These are phyloP conservation scores for Mionectes olivaceus DNA, from an alignment of 2,797 vertebrate genomes.

Conservation along the genomic window DNA sequence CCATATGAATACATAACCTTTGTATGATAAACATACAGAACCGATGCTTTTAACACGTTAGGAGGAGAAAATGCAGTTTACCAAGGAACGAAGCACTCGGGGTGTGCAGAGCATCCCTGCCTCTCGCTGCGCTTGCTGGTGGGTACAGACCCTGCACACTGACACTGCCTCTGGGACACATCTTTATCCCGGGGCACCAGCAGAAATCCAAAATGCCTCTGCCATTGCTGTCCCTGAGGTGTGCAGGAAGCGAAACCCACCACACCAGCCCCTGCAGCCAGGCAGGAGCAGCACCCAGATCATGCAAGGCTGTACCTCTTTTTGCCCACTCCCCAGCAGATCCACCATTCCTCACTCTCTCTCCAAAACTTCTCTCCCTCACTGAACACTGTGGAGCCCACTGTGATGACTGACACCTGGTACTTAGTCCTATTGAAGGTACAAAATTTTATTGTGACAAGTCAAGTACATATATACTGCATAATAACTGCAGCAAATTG, in stretches of 20 bases:
- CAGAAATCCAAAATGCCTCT: background rate
- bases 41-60: background rate
- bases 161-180: background rate
- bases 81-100: background rate
- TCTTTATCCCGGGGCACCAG: background rate
- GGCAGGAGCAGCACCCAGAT: background rate
- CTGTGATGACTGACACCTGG: background rate
- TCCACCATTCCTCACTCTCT: background rate
- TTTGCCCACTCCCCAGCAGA: background rate
- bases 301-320: background rate
- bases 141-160: accelerated
- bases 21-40: background rate
- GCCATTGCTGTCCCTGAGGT: accelerated
- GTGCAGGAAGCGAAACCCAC: accelerated
- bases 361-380: background rate
- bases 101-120: background rate
- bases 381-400: accelerated
- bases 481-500: background rate
- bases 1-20: background rate
- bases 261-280: background rate
- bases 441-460: background rate
- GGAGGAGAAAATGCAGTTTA: background rate
- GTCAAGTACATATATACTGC: background rate
- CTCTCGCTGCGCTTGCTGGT: accelerated
- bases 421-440: background rate